Evolutionary conservation across 2,888 invertebrate species (phyloP).

Genomic region (Sialis fuliginosa): DNA sequence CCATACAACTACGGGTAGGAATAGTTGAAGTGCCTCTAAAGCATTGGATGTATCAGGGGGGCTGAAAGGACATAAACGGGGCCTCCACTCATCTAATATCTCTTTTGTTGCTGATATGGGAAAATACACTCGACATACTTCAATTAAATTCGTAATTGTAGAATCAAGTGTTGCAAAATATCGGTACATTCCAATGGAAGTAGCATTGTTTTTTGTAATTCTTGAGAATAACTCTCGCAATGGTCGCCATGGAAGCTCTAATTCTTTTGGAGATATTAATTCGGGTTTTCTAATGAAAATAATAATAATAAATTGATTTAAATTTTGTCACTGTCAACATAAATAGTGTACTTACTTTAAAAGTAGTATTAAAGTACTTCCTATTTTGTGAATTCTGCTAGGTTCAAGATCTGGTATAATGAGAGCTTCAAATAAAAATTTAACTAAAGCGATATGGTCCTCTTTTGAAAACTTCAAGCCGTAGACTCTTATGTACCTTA

Average conservation of each 20-base stretch:
- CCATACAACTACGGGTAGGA: constrained; percentile 55
- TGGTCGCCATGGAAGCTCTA: constrained; percentile 73
- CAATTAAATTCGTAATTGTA: constrained; percentile 18
- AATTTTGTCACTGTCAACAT: background rate
- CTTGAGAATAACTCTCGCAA: constrained; percentile 49
- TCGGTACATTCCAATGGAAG: constrained; percentile 39
- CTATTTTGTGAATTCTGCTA: constrained; percentile 51
- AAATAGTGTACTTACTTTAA: constrained; percentile 45
- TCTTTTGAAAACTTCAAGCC: constrained; percentile 78
- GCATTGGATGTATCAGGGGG: constrained; percentile 29
- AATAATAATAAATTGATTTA: background rate
- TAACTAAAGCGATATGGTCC: constrained; percentile 69
- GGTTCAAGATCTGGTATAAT: constrained; percentile 63
- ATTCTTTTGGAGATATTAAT: constrained; percentile 58
- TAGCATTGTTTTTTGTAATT: constrained; percentile 35
- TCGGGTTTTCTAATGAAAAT: constrained; percentile 46
- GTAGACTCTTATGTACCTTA: constrained; percentile 68
- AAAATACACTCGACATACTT: constrained; percentile 32
- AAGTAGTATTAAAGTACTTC: constrained; percentile 45
- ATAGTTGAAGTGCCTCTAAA: constrained; percentile 48
- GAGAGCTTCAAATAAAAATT: constrained; percentile 59
- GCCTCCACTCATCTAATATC: constrained; percentile 68
- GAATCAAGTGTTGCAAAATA: constrained; percentile 17
- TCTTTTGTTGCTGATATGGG: constrained; percentile 60
- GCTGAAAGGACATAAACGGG: constrained; percentile 59